These are phyloP conservation scores for Xylocampa areola DNA, from an alignment of 2,888 invertebrate genomes.

Conservation along the genomic window DNA sequence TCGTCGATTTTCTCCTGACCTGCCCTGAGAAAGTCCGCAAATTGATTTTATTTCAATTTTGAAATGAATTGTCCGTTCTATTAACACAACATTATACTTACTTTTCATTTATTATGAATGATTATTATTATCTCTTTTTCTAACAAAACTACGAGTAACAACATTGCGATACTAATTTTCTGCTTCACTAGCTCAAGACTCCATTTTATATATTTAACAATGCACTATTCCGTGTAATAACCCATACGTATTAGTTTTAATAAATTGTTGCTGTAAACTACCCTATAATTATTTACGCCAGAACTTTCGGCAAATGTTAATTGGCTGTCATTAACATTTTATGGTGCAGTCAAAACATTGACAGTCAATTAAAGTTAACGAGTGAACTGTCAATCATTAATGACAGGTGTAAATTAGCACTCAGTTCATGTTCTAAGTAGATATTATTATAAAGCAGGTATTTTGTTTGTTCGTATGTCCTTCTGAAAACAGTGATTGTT, in stretches of 20 bases:
- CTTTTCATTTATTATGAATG: too few species aligned
- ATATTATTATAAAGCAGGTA: too few species aligned
- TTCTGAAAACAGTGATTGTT: too few species aligned
- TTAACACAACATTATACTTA: too few species aligned
- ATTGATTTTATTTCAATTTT: too few species aligned
- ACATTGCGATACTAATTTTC: constrained; percentile 25
- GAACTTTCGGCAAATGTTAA: constrained; percentile 47
- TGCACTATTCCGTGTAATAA: not conserved
- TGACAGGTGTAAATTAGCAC: constrained; percentile 57
- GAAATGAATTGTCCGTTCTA: too few species aligned
- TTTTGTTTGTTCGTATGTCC: too few species aligned
- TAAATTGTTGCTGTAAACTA: constrained; percentile 27
- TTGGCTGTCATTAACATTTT: constrained; percentile 54
- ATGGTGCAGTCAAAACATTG: constrained; percentile 57
- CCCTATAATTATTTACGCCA: constrained; percentile 44
- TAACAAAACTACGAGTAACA: too few species aligned
- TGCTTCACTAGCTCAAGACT: constrained; percentile 19
- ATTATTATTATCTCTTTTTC: too few species aligned
- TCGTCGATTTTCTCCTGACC: too few species aligned
- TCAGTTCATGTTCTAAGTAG: constrained; percentile 23
- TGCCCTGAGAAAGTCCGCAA: too few species aligned
- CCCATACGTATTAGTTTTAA: constrained; percentile 17
- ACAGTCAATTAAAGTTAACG: constrained; percentile 60
- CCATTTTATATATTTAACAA: too few species aligned
- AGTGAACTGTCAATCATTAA: constrained; percentile 56